A percentile compares a stretch with the other conserved stretches of the same genome.
Evolutionary conservation across 2,888 invertebrate species (phyloP).

Genomic region (Synergus umbraculus): DNA sequence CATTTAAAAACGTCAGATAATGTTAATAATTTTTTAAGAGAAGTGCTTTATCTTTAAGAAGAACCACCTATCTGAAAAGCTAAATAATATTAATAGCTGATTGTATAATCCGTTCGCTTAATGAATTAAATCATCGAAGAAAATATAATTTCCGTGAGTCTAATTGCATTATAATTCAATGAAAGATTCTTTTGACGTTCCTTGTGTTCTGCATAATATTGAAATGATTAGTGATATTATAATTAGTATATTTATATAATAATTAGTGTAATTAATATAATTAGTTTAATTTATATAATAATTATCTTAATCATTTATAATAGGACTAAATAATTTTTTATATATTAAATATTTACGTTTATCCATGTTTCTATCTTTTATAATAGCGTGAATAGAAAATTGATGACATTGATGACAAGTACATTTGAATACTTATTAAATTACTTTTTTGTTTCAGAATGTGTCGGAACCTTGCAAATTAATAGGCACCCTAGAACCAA

Average conservation of each 20-base stretch:
- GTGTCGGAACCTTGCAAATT: slow-evolving; percentile 58
- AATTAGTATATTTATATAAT: background rate
- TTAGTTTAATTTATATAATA: background rate
- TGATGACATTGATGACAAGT: too few species aligned
- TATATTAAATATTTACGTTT: background rate
- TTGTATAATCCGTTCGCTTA: background rate
- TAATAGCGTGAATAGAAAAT: too few species aligned
- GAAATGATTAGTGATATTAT: background rate
- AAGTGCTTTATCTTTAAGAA: background rate
- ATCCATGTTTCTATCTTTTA: background rate
- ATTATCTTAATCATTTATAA: background rate
- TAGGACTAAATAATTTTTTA: background rate
- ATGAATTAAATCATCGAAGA: background rate
- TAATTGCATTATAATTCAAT: background rate
- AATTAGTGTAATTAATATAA: too few species aligned
- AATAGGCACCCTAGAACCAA: slow-evolving; percentile 62
- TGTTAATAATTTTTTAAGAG: background rate
- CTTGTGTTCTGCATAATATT: background rate
- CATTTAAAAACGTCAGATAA: background rate
- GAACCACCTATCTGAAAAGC: background rate
- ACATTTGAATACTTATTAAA: background rate
- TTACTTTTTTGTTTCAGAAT: slow-evolving; percentile 62
- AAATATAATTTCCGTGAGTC: background rate
- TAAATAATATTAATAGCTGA: background rate
- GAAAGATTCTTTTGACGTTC: background rate